These are phyloP conservation scores for Andrena haemorrhoa DNA, from an alignment of 2,888 invertebrate genomes.

Conservation along the genomic window DNA sequence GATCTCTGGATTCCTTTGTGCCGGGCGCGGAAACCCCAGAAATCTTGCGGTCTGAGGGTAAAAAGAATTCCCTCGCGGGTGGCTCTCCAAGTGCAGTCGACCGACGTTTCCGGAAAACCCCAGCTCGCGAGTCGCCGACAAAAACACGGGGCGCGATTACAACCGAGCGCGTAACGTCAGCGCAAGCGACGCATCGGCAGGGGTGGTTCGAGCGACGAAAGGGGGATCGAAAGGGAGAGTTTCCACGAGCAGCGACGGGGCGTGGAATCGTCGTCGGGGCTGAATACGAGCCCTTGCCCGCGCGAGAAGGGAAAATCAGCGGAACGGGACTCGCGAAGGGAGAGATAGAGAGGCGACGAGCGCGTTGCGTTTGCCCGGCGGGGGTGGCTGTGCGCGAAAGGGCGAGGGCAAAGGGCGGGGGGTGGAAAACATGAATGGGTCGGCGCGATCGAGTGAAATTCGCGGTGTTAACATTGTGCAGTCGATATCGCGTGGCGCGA, in stretches of 20 bases:
- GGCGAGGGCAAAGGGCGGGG: slow-evolving; percentile 19
- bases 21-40: neutral
- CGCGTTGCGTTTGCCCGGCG: neutral
- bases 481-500: slow-evolving; percentile 37
- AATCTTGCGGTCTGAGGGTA: neutral
- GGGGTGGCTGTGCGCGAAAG: neutral
- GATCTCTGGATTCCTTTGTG: neutral
- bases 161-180: slow-evolving; percentile 56
- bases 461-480: slow-evolving; percentile 53
- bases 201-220: neutral
- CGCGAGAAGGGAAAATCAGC: slow-evolving; percentile 67
- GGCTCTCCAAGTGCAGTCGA: neutral
- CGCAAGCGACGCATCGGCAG: slow-evolving; percentile 33
- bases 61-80: neutral
- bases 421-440: slow-evolving; percentile 48
- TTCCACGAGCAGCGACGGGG: slow-evolving; percentile 28
- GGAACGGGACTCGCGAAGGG: slow-evolving; percentile 55
- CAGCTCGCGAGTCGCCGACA: slow-evolving; percentile 4
- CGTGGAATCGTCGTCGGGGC: slow-evolving; percentile 38
- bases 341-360: neutral
- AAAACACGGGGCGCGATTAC: slow-evolving; percentile 53
- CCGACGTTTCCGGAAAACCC: slow-evolving; percentile 25
- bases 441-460: slow-evolving; percentile 53
- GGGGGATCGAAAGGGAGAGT: slow-evolving; percentile 13
- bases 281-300: slow-evolving; percentile 40